A percentile compares a stretch with the other conserved stretches of the same genome.
These are phyloP conservation scores for Pocillopora grandis DNA, from an alignment of 92 coral and sea anemone genomes.

Conservation along the genomic window DNA sequence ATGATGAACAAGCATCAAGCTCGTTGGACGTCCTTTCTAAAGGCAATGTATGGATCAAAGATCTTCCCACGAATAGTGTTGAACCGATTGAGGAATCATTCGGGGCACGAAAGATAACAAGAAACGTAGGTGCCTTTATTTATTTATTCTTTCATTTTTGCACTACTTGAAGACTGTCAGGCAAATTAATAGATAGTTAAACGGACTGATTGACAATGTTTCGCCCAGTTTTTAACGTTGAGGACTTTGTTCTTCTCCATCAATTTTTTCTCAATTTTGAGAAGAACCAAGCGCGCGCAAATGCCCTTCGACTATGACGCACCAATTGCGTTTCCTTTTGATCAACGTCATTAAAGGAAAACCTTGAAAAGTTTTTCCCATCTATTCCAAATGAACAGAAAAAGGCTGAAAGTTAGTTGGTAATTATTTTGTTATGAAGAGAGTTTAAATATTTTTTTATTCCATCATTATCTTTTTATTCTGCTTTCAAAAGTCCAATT, in stretches of 20 bases:
- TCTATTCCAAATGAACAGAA: neutral
- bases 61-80: conserved; percentile 29
- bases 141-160: neutral
- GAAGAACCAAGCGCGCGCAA: neutral
- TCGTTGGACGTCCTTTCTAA: conserved; percentile 3
- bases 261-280: neutral
- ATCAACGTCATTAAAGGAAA: too few relatives aligned
- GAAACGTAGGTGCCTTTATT: neutral
- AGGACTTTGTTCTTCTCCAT: neutral
- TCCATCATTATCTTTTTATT: too few relatives aligned
- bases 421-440: neutral
- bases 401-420: neutral
- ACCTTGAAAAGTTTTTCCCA: neutral
- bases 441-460: too few relatives aligned
- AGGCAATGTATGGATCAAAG: conserved; percentile 16
- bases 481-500: too few relatives aligned
- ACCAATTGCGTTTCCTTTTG: neutral
- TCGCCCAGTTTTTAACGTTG: too few relatives aligned
- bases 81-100: conserved; percentile 20
- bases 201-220: too few relatives aligned
- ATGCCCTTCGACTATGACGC: neutral
- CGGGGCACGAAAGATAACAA: neutral
- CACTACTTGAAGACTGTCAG: too few relatives aligned
- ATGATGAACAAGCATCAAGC: neutral
- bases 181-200: too few relatives aligned